phyloP scores from a whole-genome alignment of 2,797 vertebrate species.

The Enteromius mattozi region DNA sequence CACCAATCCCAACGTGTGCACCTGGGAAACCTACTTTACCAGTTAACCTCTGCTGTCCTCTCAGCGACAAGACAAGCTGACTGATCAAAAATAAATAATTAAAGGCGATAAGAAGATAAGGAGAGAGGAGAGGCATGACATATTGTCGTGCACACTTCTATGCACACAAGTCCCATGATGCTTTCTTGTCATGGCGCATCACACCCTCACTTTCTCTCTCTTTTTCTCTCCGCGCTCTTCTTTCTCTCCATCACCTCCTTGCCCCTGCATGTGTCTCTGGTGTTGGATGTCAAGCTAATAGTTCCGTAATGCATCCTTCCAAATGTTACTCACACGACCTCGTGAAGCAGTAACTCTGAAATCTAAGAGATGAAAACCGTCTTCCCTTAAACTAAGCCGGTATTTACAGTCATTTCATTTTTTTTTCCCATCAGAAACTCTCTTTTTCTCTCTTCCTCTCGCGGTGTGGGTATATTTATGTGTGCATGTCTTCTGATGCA shows the following conservation, averaged over 20 bases:
- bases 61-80: slow-evolving; percentile 47
- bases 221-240: slow-evolving; percentile 42
- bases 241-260: slow-evolving; percentile 49
- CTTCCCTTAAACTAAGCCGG: slow-evolving; percentile 15
- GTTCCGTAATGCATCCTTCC: slow-evolving; percentile 45
- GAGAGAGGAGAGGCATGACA: slow-evolving; percentile 53
- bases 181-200: slow-evolving; percentile 58
- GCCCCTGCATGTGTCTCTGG: slow-evolving; percentile 41
- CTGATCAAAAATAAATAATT: slow-evolving; percentile 56
- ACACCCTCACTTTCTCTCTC: slow-evolving; percentile 48
- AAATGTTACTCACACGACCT: slow-evolving; percentile 42
- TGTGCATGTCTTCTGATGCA: slow-evolving; percentile 55
- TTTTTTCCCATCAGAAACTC: slow-evolving; percentile 15
- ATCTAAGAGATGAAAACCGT: slow-evolving; percentile 24
- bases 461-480: slow-evolving; percentile 33
- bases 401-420: slow-evolving; percentile 26
- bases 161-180: slow-evolving; percentile 60
- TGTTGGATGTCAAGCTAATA: slow-evolving; percentile 53
- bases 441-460: slow-evolving; percentile 20
- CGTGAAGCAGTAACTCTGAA: slow-evolving; percentile 27
- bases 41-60: slow-evolving; percentile 53
- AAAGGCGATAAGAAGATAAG: slow-evolving; percentile 49
- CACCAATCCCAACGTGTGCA: slow-evolving; percentile 10
- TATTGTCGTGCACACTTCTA: slow-evolving; percentile 55
- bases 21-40: slow-evolving; percentile 38